phyloP scores from a whole-genome alignment of 2,888 invertebrate genomes.

The Synanthedon andrenaeformis region DNA sequence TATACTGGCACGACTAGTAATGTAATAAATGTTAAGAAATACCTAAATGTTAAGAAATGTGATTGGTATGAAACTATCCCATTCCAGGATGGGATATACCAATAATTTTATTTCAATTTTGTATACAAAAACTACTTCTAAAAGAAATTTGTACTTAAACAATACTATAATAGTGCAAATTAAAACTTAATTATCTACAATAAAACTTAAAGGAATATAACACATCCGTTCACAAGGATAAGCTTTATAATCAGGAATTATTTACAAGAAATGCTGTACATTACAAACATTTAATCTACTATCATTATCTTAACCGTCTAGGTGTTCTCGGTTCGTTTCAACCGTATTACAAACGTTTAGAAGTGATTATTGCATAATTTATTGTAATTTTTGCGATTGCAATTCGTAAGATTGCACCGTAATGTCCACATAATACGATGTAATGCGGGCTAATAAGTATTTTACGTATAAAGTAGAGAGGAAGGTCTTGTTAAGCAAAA shows the following conservation, averaged over 20 bases:
- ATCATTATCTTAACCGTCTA: constrained; percentile 6
- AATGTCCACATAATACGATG: constrained; percentile 8
- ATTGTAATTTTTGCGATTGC: constrained; percentile 7
- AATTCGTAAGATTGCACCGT: constrained; percentile 14
- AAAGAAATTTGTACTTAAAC: too few relatives aligned
- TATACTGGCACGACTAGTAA: too few relatives aligned
- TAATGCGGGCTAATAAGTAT: background rate
- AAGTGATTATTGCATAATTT: constrained; percentile 11
- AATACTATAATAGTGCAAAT: too few relatives aligned
- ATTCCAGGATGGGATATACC: too few relatives aligned
- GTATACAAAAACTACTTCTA: too few relatives aligned
- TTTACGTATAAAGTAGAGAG: too few relatives aligned
- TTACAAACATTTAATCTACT: constrained; percentile 10
- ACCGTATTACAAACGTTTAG: background rate
- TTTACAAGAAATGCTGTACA: constrained; percentile 9
- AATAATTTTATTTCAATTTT: too few relatives aligned
- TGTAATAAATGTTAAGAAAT: too few relatives aligned
- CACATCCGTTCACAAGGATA: constrained; percentile 8
- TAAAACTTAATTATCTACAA: background rate
- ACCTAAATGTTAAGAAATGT: too few relatives aligned
- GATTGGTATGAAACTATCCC: too few relatives aligned
- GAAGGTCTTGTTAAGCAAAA: too few relatives aligned
- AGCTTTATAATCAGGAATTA: constrained; percentile 6
- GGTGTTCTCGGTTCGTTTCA: background rate
- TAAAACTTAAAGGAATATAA: constrained; percentile 1